Percentiles rank a stretch among this genome's conserved stretches.
These are phyloP conservation scores for Bagarius yarrelli DNA, from an alignment of 2,113 vertebrate species.

Conservation along the genomic window DNA sequence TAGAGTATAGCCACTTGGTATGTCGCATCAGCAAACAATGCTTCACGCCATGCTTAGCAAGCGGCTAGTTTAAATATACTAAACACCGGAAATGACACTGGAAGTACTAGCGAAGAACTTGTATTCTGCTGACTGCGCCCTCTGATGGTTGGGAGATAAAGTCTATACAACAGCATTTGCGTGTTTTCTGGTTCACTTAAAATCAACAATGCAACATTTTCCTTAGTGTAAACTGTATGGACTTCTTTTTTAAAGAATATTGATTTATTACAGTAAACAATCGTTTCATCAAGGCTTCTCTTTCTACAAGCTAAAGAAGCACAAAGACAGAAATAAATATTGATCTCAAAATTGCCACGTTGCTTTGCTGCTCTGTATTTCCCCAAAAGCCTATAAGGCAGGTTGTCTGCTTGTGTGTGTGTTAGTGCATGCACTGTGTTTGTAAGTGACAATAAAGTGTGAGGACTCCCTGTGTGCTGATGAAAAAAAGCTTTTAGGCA, in stretches of 20 bases:
- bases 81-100: too few relatives aligned
- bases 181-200: neutral
- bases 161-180: neutral
- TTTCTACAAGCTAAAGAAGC: neutral
- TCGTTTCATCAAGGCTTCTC: neutral
- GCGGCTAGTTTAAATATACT: too few relatives aligned
- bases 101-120: too few relatives aligned
- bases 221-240: neutral
- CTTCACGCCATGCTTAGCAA: too few relatives aligned
- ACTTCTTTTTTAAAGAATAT: neutral
- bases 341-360: slow-evolving; percentile 16
- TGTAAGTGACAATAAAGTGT: slow-evolving; percentile 12
- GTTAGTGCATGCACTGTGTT: neutral
- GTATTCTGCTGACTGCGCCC: too few relatives aligned
- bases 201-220: neutral
- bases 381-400: neutral
- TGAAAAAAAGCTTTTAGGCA: slow-evolving; percentile 43
- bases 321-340: slow-evolving; percentile 20
- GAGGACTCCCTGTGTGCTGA: slow-evolving; percentile 11
- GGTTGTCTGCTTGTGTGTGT: neutral
- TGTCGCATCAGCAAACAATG: too few relatives aligned
- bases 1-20: too few relatives aligned
- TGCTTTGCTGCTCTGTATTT: neutral
- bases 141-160: too few relatives aligned
- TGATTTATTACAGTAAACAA: neutral